Evolutionary conservation across 2,888 invertebrate species (phyloP).

Genomic region (Lithophane semibrunnea): DNA sequence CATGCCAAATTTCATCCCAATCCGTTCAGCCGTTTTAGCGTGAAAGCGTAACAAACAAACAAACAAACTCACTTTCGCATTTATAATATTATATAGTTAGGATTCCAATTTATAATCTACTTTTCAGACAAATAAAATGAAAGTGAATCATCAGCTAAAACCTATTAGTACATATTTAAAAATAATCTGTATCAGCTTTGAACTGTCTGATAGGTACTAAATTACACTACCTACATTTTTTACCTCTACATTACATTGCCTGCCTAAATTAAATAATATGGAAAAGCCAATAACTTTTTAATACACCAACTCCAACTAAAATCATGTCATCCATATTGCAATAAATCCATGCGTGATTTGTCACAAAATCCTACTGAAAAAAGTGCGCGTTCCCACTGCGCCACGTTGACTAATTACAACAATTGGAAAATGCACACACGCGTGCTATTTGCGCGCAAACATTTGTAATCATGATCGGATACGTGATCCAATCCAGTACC

Average conservation of each 20-base stretch:
- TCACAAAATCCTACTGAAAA: neutral
- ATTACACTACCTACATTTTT: neutral
- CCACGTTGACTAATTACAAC: slow-evolving; percentile 39
- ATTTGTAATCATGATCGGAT: slow-evolving; percentile 54
- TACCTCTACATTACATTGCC: too few relatives aligned
- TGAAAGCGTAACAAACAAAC: too few relatives aligned
- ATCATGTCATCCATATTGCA: neutral
- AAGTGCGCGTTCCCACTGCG: neutral
- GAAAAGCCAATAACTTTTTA: neutral
- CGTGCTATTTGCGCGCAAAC: slow-evolving; percentile 50
- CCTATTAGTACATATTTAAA: neutral
- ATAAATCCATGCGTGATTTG: neutral
- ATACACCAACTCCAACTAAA: neutral
- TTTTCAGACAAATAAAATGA: neutral
- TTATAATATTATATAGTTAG: too few relatives aligned
- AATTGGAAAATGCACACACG: slow-evolving; percentile 39
- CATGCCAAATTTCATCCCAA: too few relatives aligned
- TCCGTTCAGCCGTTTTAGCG: too few relatives aligned
- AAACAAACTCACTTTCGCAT: too few relatives aligned
- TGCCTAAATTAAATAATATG: neutral
- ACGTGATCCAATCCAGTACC: slow-evolving; percentile 57
- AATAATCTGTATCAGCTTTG: neutral
- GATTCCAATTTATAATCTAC: too few relatives aligned
- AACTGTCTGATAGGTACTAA: neutral
- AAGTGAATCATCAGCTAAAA: neutral